A percentile compares a stretch with the other conserved stretches of the same genome.
These are phyloP conservation scores for Drosophila kambysellisi DNA, from an alignment of 2,888 invertebrate genomes.

Conservation along the genomic window DNA sequence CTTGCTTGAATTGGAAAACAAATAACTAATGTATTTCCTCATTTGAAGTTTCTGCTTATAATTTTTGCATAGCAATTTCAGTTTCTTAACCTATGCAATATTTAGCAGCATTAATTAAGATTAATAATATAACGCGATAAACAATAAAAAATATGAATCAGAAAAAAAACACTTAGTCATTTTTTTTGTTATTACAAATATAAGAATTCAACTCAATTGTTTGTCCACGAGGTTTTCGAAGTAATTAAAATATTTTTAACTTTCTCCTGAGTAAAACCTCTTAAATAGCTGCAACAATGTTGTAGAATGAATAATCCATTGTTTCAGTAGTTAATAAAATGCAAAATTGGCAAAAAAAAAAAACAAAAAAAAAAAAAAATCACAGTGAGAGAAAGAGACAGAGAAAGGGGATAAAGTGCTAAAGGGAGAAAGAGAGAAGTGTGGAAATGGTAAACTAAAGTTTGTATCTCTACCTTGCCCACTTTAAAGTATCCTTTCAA, in stretches of 20 bases:
- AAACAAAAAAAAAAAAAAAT: not conserved
- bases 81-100: not conserved
- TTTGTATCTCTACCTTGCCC: conserved; percentile 20
- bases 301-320: conserved; percentile 1
- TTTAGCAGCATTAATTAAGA: not conserved
- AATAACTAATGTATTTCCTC: not conserved
- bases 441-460: conserved; percentile 1
- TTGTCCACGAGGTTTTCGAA: not conserved
- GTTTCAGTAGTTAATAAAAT: conserved; percentile 39
- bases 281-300: not conserved
- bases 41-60: not conserved
- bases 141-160: no score
- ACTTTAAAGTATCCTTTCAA: conserved; percentile 25
- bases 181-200: no score
- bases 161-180: no score
- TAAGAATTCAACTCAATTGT: not conserved
- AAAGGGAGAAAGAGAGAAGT: not conserved
- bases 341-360: not conserved
- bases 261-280: not conserved
- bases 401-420: not conserved
- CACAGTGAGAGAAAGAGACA: not conserved
- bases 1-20: not conserved
- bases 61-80: no score
- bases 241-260: not conserved
- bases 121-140: not conserved